Base-by-base conservation (phyloP, 2,888 invertebrate species). In the Barypeithes pellucidus region DNA sequence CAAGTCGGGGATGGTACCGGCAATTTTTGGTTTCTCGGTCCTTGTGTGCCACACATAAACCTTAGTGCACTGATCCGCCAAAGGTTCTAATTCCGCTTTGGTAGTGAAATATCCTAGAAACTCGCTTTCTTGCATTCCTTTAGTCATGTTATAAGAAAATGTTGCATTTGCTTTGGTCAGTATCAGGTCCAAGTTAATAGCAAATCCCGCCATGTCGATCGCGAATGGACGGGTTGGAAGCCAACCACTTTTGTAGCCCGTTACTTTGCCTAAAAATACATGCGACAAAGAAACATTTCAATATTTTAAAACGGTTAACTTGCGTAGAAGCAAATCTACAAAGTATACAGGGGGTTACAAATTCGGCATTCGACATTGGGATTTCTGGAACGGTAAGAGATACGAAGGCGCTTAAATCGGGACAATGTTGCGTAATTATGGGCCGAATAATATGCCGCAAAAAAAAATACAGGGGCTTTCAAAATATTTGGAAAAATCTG, bases 1-100 rank as follows among this genome's bases (percentile, higher is more conserved):
- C 73, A 85, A 80, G 57, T 83, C 83, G 20, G 82, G 80, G 43
- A 92, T 88, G 86, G 95, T 93, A 84, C 93, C 88, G 80, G 89
- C 89, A 67, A 98, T 88, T 57, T 92, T 91, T 0, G 97, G 94
- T 80, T 93, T 92, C 85, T 98, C 97, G 0, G 99, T 98, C 81
- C 98, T 89, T 2, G 99, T 99, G 84, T 99, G 99, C 99, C 99
- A 99, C 0, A 99, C 99, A 75, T 95, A 93, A n/a, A 99, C 94
- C 88, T 97, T 95, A 0, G 94, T 94, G 82, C 98, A 99, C 78
- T 91, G 91, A 77, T 95, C 93, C 0, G 98, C 99, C 75, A 95
- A 87, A 0, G 98, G 96, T 85, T 99, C 99, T 65, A 99, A 85
- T 57, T 97, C 91, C 3, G 92, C 89, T 77, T 88, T 89, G 0